Conservation (phyloP, 2,797 vertebrate genomes). For the Hoplostethus mediterraneus region DNA sequence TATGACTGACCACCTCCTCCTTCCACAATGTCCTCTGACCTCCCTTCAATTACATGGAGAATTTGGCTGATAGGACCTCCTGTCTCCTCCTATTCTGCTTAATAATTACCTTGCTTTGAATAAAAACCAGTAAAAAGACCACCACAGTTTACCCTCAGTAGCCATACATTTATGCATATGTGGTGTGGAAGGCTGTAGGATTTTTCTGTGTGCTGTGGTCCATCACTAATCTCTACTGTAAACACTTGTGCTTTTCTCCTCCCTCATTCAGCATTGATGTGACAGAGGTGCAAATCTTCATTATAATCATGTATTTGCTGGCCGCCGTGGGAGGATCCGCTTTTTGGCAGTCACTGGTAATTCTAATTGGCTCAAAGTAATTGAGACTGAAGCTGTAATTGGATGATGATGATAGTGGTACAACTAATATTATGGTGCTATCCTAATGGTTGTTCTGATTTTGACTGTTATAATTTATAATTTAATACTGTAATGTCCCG, state of each 20-base stretch:
- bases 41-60: neutral
- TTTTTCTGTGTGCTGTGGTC: conserved; percentile 73
- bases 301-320: conserved; percentile 98
- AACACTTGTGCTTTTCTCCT: conserved; percentile 82
- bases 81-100: neutral
- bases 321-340: conserved; percentile 97
- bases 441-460: conserved; percentile 13
- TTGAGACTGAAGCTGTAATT: conserved; percentile 33
- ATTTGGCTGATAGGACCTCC: neutral
- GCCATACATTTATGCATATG: neutral
- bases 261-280: conserved; percentile 97
- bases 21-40: conserved; percentile 42
- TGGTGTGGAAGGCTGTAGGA: conserved; percentile 44
- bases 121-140: too few relatives aligned
- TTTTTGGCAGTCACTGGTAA: conserved; percentile 99
- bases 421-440: conserved; percentile 15
- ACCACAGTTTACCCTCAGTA: neutral
- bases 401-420: neutral
- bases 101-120: neutral
- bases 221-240: conserved; percentile 82
- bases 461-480: neutral
- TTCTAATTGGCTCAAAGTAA: conserved; percentile 68
- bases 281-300: conserved; percentile 99
- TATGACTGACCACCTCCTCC: conserved; percentile 50
- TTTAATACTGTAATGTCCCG: too few relatives aligned